Evolutionary conservation across 2,888 invertebrate species (phyloP).

Genomic region (Drosophila barbarae): DNA sequence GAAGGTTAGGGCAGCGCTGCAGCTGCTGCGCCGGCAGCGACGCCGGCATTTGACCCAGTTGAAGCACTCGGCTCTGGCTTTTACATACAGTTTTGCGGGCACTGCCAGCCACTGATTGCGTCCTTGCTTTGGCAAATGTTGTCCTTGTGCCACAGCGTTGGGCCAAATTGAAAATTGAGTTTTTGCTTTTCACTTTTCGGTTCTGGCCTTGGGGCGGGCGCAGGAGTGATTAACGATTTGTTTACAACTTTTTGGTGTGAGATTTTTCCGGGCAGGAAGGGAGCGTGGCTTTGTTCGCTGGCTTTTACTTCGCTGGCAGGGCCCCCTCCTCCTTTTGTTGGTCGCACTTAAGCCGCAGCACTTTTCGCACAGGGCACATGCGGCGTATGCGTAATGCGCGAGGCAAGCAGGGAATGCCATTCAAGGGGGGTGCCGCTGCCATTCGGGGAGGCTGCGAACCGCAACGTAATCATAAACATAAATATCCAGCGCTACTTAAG

Average conservation of each 20-base stretch:
- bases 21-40: slow-evolving; percentile 24
- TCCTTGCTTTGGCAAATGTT: slow-evolving; percentile 48
- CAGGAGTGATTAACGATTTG: slow-evolving; percentile 53
- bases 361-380: slow-evolving; percentile 10
- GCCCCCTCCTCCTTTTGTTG: neutral
- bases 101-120: slow-evolving; percentile 45
- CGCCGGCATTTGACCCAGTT: slow-evolving; percentile 61
- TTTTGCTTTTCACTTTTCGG: slow-evolving; percentile 17
- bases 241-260: slow-evolving; percentile 37
- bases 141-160: slow-evolving; percentile 54
- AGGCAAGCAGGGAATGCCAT: slow-evolving; percentile 13
- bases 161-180: slow-evolving; percentile 46
- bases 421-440: slow-evolving; percentile 7
- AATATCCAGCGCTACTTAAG: slow-evolving; percentile 66
- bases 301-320: neutral
- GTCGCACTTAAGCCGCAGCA: slow-evolving; percentile 15
- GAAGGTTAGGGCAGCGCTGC: slow-evolving; percentile 34
- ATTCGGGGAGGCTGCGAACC: slow-evolving; percentile 46
- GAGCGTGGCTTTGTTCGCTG: slow-evolving; percentile 3
- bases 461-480: slow-evolving; percentile 71
- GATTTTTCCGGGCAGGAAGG: neutral
- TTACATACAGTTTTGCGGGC: slow-evolving; percentile 29
- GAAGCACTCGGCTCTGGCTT: slow-evolving; percentile 12
- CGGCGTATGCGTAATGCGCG: slow-evolving; percentile 21
- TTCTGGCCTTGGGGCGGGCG: slow-evolving; percentile 29